phyloP scores from a whole-genome alignment of 1,140 invertebrate genomes.

The Hylaeus anthracinus region DNA sequence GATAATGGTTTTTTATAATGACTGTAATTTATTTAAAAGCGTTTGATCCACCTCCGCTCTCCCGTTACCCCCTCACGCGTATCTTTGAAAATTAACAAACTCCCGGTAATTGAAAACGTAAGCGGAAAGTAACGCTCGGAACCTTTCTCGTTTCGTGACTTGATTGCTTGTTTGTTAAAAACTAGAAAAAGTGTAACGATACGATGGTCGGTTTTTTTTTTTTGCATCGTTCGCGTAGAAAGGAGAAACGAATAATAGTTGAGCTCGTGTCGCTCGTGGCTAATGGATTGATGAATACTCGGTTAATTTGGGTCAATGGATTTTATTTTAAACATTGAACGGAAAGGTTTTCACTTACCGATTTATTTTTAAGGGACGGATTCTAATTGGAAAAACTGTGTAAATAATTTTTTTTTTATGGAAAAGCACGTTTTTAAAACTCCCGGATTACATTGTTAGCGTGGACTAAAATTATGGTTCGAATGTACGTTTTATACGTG shows the following conservation, averaged over 20 bases:
- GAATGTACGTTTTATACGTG: too few relatives aligned
- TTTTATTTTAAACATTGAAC: too few relatives aligned
- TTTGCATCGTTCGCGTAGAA: not conserved
- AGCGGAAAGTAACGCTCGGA: not conserved
- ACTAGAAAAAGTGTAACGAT: not conserved
- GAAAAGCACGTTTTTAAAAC: too few relatives aligned
- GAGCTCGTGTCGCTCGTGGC: not conserved
- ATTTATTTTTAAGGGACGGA: too few relatives aligned
- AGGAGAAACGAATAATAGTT: not conserved
- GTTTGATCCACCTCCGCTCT: not conserved
- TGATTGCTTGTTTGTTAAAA: not conserved
- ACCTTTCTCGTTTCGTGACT: not conserved
- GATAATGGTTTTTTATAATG: slow-evolving; percentile 20
- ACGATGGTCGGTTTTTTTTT: not conserved
- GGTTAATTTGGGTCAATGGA: too few relatives aligned
- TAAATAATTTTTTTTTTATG: too few relatives aligned
- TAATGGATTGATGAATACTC: not conserved
- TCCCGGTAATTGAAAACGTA: not conserved
- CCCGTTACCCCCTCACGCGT: not conserved
- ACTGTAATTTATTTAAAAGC: slow-evolving; percentile 4
- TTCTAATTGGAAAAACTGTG: too few relatives aligned
- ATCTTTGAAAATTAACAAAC: slow-evolving; percentile 15
- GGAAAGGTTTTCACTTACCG: not conserved
- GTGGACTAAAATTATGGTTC: too few relatives aligned
- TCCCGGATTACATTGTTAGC: too few relatives aligned